A percentile compares a stretch with the other conserved stretches of the same genome.
Conservation (phyloP, 2,113 vertebrate genomes). For the Notechis scutatus region DNA sequence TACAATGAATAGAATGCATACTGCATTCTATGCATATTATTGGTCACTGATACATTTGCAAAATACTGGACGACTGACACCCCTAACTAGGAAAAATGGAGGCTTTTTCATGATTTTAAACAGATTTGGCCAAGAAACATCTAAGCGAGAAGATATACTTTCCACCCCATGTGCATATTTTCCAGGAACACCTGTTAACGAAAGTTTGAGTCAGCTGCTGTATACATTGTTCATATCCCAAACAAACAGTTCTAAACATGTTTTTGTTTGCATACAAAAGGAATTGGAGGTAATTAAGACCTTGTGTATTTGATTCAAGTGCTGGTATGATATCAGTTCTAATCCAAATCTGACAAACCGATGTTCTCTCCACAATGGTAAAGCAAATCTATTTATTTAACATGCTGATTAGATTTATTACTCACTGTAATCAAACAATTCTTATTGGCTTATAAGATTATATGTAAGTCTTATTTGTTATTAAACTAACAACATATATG, state of each 20-base stretch:
- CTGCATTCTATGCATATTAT: too few relatives aligned
- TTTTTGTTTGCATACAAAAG: neutral
- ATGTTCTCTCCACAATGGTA: neutral
- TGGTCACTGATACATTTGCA: neutral
- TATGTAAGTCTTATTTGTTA: neutral
- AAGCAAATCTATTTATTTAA: neutral
- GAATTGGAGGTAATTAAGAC: neutral
- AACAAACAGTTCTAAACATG: neutral
- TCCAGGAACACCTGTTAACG: neutral
- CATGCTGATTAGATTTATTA: neutral
- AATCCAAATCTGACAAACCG: neutral
- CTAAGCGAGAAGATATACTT: neutral
- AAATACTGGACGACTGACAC: neutral
- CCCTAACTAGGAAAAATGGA: neutral
- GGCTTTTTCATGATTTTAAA: neutral
- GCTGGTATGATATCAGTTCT: neutral
- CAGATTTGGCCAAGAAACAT: neutral
- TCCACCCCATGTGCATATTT: neutral
- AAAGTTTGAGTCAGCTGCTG: neutral
- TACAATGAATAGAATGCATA: neutral
- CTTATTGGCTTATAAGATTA: neutral
- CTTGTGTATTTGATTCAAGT: neutral
- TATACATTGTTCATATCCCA: neutral
- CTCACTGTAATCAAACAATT: neutral
- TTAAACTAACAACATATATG: neutral